These are phyloP conservation scores for Amphipyra tragopoginis DNA, from an alignment of 2,888 invertebrate genomes.

Conservation along the genomic window DNA sequence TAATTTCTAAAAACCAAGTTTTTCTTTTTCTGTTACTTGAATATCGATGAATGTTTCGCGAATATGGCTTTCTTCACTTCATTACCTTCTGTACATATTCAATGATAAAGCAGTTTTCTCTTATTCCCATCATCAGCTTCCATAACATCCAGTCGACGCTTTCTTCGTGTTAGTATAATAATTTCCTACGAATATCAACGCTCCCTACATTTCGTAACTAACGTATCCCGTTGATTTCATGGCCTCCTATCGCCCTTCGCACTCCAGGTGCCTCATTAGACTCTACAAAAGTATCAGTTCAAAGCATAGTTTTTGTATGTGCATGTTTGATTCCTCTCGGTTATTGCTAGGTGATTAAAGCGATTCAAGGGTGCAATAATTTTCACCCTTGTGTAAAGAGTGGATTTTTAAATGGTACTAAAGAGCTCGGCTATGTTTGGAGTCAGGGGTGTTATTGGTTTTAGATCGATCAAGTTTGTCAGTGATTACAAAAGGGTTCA, in stretches of 20 bases:
- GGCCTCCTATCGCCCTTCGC: slow-evolving; percentile 53
- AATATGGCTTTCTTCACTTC: no score
- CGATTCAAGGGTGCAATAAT: slow-evolving; percentile 33
- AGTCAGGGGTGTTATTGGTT: neutral
- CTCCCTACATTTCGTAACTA: neutral
- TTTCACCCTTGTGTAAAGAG: slow-evolving; percentile 26
- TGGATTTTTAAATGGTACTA: slow-evolving; percentile 41
- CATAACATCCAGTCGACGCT: no score
- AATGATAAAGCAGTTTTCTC: no score
- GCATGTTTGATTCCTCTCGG: slow-evolving; percentile 46
- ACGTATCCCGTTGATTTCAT: slow-evolving; percentile 31
- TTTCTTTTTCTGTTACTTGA: no score
- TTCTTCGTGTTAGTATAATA: no score
- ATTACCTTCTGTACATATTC: no score
- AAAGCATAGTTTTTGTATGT: slow-evolving; percentile 65
- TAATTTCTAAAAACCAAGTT: no score
- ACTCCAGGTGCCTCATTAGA: slow-evolving; percentile 79
- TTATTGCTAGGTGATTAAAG: slow-evolving; percentile 42
- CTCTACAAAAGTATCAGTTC: slow-evolving; percentile 75
- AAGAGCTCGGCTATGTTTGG: slow-evolving; percentile 4
- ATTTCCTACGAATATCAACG: no score
- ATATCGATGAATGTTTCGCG: no score
- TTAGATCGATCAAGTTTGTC: no score
- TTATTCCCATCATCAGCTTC: no score
- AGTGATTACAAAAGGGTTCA: no score